Evolutionary conservation across 2,888 invertebrate genomes (phyloP).

Genomic region (Copidosoma aretas): DNA sequence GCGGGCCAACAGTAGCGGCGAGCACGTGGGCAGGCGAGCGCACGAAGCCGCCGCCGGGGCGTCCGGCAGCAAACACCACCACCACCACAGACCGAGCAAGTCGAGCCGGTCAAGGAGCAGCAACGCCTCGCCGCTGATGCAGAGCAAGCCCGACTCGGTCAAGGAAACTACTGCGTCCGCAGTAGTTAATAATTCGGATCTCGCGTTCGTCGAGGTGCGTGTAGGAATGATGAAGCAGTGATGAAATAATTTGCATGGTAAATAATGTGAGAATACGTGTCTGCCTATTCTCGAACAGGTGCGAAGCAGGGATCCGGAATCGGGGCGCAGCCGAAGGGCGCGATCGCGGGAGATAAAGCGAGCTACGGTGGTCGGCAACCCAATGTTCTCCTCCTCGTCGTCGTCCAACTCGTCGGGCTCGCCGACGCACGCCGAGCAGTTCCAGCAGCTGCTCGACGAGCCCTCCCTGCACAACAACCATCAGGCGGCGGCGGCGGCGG

Average conservation of each 20-base stretch:
- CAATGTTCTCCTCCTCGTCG: conserved; percentile 75
- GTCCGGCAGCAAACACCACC: conserved; percentile 43
- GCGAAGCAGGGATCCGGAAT: conserved; percentile 49
- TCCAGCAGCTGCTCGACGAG: conserved; percentile 60
- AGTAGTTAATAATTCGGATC: conserved; percentile 15
- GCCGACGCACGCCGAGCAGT: conserved; percentile 62
- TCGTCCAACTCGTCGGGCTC: conserved; percentile 57
- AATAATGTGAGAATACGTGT: too few species aligned
- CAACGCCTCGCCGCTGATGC: conserved; percentile 11
- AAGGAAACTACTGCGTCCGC: neutral
- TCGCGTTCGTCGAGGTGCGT: conserved; percentile 54
- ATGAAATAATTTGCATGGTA: conserved; percentile 35
- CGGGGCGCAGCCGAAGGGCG: conserved; percentile 47
- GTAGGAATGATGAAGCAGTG: neutral
- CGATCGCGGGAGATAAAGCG: conserved; percentile 73
- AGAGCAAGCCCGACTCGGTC: conserved; percentile 1
- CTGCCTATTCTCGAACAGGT: too few species aligned
- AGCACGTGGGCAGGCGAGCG: conserved; percentile 47
- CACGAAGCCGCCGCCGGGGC: neutral
- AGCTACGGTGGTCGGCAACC: conserved; percentile 87
- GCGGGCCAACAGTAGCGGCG: conserved; percentile 58
- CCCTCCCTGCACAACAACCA: neutral
- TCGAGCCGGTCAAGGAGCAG: conserved; percentile 28
- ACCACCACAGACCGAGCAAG: conserved; percentile 39
- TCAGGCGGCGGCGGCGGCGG: conserved; percentile 4